Evolutionary conservation across 2,113 vertebrate genomes (phyloP), one percentile per base, ranked within the genome.

Genomic region (Poecile atricapillus): DNA sequence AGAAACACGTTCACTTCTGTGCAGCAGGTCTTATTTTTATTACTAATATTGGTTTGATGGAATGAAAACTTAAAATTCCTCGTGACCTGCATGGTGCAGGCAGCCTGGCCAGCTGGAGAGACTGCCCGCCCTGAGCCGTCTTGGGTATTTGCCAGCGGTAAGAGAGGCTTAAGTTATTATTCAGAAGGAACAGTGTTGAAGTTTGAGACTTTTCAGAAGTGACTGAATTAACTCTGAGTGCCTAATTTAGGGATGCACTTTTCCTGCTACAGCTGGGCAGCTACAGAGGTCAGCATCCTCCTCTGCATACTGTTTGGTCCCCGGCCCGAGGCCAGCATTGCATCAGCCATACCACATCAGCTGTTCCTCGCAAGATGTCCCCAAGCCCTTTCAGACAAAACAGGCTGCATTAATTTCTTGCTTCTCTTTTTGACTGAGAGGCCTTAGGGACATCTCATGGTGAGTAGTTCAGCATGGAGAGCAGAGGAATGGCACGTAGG

Each of bases 41-140:
- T 94, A 83, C 83, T 89, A 90, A 90, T 89, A 90, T n/a, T 75
- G 86, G 91, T 92, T 79, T 84, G 80, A 90, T 4, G 20, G 83
- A 96, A 93, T 64, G 64, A 92, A 94, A 96, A 80, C 86, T 69
- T 86, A 92, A 93, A 83, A 62, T 75, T 90, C 73, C 67, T 70
- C 0, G 0, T 24, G 56, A 74, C 30, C 60, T 55, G 52, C 56
- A 24, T 6, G 43, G 68, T 2, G 3, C 68, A 83, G 82, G 35
- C 52, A 86, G 67, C 37, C 41, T 0, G 0, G 70, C 44, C 83
- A 88, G 83, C 76, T 75, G 73, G 50, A 86, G 52, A 64, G 59
- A 39, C 47, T 33, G 85, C 53, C 49, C 0, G 1, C 30, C 31
- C 70, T 9, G 46, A 90, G 53, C 37, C 0, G 0, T 5, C 67